Conservation (phyloP, 2,113 vertebrate species). For the Murina feae region DNA sequence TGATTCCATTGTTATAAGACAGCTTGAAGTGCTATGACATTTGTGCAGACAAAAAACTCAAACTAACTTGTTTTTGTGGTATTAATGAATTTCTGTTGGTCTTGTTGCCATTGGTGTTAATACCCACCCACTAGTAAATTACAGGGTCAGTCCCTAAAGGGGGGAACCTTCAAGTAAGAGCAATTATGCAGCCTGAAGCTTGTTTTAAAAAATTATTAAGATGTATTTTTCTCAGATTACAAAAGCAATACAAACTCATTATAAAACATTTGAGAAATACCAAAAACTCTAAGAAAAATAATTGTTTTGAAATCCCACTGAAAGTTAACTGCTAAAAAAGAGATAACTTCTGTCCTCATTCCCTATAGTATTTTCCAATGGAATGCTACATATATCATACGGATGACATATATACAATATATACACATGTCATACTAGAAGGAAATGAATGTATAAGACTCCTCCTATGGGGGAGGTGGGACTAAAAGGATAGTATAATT, state of each 20-base stretch:
- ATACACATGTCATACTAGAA: not conserved
- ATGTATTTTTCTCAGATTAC: constrained; percentile 18
- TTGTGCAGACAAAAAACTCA: not conserved
- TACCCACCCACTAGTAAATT: constrained; percentile 27
- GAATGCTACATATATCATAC: not conserved
- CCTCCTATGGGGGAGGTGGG: not conserved
- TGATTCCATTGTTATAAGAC: constrained; percentile 25
- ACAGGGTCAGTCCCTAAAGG: not conserved
- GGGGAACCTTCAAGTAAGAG: constrained; percentile 3
- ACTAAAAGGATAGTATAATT: not conserved
- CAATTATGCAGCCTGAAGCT: not conserved
- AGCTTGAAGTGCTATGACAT: not conserved
- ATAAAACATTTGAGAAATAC: not conserved
- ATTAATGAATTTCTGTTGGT: constrained; percentile 46
- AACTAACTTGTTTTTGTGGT: constrained; percentile 26
- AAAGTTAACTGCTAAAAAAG: not conserved
- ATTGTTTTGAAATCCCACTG: not conserved
- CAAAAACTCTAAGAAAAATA: not conserved
- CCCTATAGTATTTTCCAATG: not conserved
- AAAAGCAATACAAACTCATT: constrained; percentile 9
- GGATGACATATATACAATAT: not conserved
- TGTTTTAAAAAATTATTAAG: constrained; percentile 30
- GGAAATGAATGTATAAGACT: not conserved
- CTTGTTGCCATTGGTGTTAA: not conserved
- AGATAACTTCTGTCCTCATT: not conserved